Conservation (phyloP, 2,888 invertebrate genomes). For the Notodonta ziczac region DNA sequence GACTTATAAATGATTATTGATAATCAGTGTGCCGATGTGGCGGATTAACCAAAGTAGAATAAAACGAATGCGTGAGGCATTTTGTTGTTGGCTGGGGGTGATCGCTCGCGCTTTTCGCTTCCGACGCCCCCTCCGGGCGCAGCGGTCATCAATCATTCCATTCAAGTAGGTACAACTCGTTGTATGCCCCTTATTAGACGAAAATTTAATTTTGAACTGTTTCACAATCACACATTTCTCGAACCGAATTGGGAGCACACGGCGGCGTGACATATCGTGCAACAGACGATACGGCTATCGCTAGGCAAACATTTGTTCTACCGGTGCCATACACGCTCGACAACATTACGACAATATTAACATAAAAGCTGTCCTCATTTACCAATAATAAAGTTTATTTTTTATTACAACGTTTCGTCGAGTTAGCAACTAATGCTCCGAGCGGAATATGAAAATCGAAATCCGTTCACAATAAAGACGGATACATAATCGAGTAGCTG, state of each 20-base stretch:
- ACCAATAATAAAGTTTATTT: constrained; percentile 21
- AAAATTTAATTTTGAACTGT: constrained; percentile 49
- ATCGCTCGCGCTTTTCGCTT: constrained; percentile 33
- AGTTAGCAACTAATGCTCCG: constrained; percentile 1
- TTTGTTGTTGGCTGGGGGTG: constrained; percentile 10
- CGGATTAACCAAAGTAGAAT: constrained; percentile 1
- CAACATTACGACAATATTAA: constrained; percentile 17
- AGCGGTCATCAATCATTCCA: constrained; percentile 52
- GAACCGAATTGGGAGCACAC: constrained; percentile 41
- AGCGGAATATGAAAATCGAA: constrained; percentile 17
- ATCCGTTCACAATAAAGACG: constrained; percentile 21
- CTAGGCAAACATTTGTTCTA: constrained; percentile 39
- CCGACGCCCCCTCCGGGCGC: constrained; percentile 16
- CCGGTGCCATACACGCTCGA: constrained; percentile 27
- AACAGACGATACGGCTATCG: constrained; percentile 37
- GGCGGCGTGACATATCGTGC: constrained; percentile 34
- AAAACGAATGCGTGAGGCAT: constrained; percentile 5
- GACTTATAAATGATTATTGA: constrained; percentile 35
- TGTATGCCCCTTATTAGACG: constrained; percentile 42
- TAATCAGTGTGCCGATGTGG: constrained; percentile 8
- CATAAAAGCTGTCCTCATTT: constrained; percentile 26
- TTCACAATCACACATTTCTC: constrained; percentile 45
- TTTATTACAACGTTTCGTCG: constrained; percentile 9
- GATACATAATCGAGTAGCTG: constrained; percentile 22
- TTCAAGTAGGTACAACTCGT: constrained; percentile 38